Conservation (phyloP, 2,113 vertebrate genomes). For the Rhinoderma darwinii region DNA sequence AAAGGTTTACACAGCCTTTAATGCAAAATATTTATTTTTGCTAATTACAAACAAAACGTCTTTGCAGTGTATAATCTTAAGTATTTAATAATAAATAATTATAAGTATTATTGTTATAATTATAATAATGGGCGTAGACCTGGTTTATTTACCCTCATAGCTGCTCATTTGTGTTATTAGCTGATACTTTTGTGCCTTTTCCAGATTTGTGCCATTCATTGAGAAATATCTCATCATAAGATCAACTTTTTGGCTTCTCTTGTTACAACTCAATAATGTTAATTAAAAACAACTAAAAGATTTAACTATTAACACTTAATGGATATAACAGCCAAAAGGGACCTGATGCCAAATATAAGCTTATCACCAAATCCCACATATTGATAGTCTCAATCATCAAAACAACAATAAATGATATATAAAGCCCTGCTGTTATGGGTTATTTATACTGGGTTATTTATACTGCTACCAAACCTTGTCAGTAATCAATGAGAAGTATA, state of each 20-base stretch:
- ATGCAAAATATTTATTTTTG: too few relatives aligned
- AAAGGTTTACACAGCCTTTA: too few relatives aligned
- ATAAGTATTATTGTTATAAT: neutral
- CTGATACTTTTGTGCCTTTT: conserved; percentile 62
- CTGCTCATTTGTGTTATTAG: neutral
- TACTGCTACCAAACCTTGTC: too few relatives aligned
- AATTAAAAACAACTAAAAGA: neutral
- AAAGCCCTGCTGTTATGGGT: too few relatives aligned
- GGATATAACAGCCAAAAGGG: conserved; percentile 6
- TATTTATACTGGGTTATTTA: too few relatives aligned
- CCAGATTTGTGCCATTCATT: conserved; percentile 56
- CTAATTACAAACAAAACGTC: too few relatives aligned
- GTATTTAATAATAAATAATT: neutral
- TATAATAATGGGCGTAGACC: neutral
- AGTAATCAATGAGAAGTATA: too few relatives aligned
- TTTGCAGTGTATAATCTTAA: neutral
- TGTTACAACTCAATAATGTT: neutral
- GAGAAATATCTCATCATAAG: neutral
- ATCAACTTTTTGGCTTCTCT: neutral
- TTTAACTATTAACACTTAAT: conserved; percentile 41
- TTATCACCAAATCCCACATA: conserved; percentile 5
- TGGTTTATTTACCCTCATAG: neutral
- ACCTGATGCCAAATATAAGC: conserved; percentile 2
- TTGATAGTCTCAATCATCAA: conserved; percentile 15
- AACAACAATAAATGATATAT: neutral